These are phyloP conservation scores for Cecidostiba fungosa DNA, from an alignment of 2,888 invertebrate species.

Conservation along the genomic window DNA sequence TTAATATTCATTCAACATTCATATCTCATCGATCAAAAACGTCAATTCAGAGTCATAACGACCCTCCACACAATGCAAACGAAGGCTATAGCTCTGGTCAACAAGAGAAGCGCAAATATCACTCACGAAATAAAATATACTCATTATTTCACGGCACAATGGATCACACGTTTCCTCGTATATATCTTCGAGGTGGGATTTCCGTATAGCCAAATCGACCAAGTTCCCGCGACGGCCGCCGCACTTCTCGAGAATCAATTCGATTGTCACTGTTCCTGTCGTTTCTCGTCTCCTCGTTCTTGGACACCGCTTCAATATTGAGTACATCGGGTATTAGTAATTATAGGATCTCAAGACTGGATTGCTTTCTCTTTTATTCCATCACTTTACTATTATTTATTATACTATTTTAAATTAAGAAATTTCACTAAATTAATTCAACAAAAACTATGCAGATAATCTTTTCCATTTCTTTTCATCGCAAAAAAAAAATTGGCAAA, in stretches of 20 bases:
- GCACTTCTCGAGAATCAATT: not conserved
- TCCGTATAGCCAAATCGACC: not conserved
- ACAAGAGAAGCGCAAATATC: not conserved
- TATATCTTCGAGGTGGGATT: not conserved
- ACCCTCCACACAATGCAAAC: not conserved
- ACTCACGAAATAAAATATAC: not conserved
- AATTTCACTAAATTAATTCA: no score
- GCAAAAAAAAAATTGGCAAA: no score
- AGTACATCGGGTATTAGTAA: not conserved
- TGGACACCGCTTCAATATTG: not conserved
- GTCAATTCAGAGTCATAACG: not conserved
- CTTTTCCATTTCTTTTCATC: no score
- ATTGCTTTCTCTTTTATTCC: no score
- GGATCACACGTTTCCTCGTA: not conserved
- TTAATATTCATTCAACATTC: not conserved
- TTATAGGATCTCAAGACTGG: no score
- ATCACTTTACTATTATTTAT: no score
- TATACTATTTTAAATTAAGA: no score
- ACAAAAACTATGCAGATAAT: no score
- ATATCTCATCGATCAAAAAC: not conserved
- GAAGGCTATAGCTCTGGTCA: not conserved
- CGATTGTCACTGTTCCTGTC: not conserved
- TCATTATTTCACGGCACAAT: not conserved
- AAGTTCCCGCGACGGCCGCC: not conserved
- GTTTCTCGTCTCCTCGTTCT: not conserved